Conservation (phyloP, 2,888 invertebrate species). For the Uropetala carovei region DNA sequence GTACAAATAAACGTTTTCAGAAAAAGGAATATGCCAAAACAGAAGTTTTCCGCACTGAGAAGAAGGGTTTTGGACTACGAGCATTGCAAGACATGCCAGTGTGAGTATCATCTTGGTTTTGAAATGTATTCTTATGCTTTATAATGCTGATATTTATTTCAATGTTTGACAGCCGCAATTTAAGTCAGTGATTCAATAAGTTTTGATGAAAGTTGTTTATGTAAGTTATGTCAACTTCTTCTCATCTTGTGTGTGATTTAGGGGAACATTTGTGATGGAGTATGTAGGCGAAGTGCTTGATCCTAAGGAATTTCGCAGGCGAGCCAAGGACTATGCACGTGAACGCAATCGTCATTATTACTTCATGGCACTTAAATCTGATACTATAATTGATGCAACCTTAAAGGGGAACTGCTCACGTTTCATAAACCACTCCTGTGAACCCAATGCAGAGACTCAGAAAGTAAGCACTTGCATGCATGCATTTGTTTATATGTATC, state of each 20-base stretch:
- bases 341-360: slow-evolving; percentile 96
- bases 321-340: slow-evolving; percentile 92
- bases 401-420: slow-evolving; percentile 96
- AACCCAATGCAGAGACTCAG: slow-evolving; percentile 98
- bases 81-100: slow-evolving; percentile 83
- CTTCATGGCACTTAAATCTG: slow-evolving; percentile 96
- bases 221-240: background rate
- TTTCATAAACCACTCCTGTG: slow-evolving; percentile 99
- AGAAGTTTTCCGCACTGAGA: slow-evolving; percentile 87
- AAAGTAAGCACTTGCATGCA: slow-evolving; percentile 78
- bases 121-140: background rate
- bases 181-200: background rate
- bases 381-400: slow-evolving; percentile 97
- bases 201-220: slow-evolving; percentile 71
- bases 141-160: background rate
- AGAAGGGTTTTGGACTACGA: slow-evolving; percentile 96
- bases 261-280: slow-evolving; percentile 97
- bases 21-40: slow-evolving; percentile 89
- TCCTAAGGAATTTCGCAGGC: slow-evolving; percentile 90
- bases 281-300: slow-evolving; percentile 98
- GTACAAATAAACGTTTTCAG: slow-evolving; percentile 97
- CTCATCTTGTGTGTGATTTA: slow-evolving; percentile 73
- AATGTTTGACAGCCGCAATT: background rate
- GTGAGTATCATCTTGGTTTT: slow-evolving; percentile 77
- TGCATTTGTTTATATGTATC: background rate